phyloP scores from a whole-genome alignment of 2,797 vertebrate genomes.

The Poeciliopsis turneri region DNA sequence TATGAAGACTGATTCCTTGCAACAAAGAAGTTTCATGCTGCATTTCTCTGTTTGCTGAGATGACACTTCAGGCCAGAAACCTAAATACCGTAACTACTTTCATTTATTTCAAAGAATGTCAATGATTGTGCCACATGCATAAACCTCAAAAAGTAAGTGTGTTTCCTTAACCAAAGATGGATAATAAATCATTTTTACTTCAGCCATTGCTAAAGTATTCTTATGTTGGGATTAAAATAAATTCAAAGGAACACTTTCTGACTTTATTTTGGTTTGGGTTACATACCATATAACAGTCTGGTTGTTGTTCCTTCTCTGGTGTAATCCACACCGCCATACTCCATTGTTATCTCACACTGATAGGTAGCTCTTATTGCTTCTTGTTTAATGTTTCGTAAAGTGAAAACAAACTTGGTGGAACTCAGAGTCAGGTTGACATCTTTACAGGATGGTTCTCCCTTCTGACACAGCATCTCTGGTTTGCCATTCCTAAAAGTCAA shows the following conservation, averaged over 20 bases:
- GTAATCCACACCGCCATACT: fast-evolving
- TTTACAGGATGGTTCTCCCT: background rate
- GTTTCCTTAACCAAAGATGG: too few relatives aligned
- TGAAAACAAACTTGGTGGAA: background rate
- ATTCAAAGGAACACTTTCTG: too few relatives aligned
- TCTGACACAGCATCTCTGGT: background rate
- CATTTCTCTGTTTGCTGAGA: background rate
- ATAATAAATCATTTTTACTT: too few relatives aligned
- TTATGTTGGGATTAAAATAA: too few relatives aligned
- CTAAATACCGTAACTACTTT: background rate
- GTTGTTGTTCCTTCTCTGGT: background rate
- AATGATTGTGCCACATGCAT: too few relatives aligned
- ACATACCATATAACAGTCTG: background rate
- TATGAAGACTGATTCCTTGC: background rate
- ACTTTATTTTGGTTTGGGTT: background rate
- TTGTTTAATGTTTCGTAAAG: background rate
- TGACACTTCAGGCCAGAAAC: background rate
- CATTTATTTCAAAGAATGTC: background rate
- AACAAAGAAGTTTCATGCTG: background rate
- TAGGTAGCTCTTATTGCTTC: background rate
- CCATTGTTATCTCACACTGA: background rate
- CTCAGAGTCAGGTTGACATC: background rate
- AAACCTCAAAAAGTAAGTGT: too few relatives aligned
- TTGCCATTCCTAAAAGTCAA: background rate
- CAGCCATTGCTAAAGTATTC: too few relatives aligned